Evolutionary conservation across 2,888 invertebrate species (phyloP).

Genomic region (Venustoraphidia nigricollis): DNA sequence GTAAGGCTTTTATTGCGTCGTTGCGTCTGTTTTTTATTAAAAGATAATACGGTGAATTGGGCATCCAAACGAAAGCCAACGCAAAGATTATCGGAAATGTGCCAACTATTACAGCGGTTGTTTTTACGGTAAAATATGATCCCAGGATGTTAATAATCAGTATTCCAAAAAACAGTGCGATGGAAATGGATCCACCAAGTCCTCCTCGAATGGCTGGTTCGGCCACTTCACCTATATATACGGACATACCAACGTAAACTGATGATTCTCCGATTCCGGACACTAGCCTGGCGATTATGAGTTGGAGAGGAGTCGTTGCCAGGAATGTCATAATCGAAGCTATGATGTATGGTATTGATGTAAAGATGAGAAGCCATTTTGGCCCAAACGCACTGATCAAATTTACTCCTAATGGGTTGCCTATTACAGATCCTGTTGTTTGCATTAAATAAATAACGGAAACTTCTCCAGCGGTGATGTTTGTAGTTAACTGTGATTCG

Average conservation of each 20-base stretch:
- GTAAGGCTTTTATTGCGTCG: slow-evolving; percentile 45
- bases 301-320: no score
- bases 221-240: slow-evolving; percentile 80
- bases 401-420: no score
- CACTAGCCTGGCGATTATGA: no score
- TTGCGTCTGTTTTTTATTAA: slow-evolving; percentile 36
- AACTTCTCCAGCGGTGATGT: no score
- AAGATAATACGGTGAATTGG: slow-evolving; percentile 60
- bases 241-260: slow-evolving; percentile 37
- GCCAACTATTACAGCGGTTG: slow-evolving; percentile 49
- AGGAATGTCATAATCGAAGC: no score
- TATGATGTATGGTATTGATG: no score
- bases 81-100: slow-evolving; percentile 49
- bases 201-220: slow-evolving; percentile 67
- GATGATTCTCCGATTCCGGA: no score
- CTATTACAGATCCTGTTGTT: no score
- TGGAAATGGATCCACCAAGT: slow-evolving; percentile 73
- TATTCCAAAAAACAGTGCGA: slow-evolving; percentile 67
- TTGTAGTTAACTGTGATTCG: no score
- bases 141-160: slow-evolving; percentile 62
- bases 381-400: no score
- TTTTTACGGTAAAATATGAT: slow-evolving; percentile 49
- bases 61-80: slow-evolving; percentile 50
- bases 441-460: no score
- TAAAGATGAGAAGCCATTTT: no score